Evolutionary conservation across 2,113 vertebrate genomes (phyloP).

Genomic region (Cyanocitta stelleri): DNA sequence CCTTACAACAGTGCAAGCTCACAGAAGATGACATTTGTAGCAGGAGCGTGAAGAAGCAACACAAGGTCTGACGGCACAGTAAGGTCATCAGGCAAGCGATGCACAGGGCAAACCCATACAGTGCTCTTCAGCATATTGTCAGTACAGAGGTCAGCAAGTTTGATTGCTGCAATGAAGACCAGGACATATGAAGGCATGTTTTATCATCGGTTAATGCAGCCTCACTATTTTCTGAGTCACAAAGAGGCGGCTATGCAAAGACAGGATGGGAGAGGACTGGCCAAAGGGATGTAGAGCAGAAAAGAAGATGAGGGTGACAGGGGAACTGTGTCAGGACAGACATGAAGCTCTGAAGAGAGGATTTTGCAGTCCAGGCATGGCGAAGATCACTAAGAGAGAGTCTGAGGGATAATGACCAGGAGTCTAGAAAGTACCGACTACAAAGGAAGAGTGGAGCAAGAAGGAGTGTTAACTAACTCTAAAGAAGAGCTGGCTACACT

Average conservation of each 20-base stretch:
- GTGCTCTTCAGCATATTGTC: neutral
- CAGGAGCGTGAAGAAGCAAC: neutral
- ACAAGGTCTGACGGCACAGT: neutral
- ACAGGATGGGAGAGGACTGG: neutral
- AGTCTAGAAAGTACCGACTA: neutral
- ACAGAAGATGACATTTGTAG: neutral
- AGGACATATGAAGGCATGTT: neutral
- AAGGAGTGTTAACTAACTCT: neutral
- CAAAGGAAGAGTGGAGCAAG: neutral
- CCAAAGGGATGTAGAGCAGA: neutral
- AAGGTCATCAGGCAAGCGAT: neutral
- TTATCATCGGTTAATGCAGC: neutral
- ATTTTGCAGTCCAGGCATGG: neutral
- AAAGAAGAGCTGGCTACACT: neutral
- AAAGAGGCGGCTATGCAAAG: neutral
- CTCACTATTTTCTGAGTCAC: neutral
- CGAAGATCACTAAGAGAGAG: neutral
- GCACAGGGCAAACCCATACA: neutral
- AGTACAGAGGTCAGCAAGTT: neutral
- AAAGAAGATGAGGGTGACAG: neutral
- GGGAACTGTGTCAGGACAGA: neutral
- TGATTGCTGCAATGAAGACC: neutral
- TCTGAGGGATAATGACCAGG: neutral
- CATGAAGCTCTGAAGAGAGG: neutral
- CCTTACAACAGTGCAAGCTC: neutral